Base-by-base conservation (phyloP, 1,140 invertebrate species). In the Drosophila elegans region DNA sequence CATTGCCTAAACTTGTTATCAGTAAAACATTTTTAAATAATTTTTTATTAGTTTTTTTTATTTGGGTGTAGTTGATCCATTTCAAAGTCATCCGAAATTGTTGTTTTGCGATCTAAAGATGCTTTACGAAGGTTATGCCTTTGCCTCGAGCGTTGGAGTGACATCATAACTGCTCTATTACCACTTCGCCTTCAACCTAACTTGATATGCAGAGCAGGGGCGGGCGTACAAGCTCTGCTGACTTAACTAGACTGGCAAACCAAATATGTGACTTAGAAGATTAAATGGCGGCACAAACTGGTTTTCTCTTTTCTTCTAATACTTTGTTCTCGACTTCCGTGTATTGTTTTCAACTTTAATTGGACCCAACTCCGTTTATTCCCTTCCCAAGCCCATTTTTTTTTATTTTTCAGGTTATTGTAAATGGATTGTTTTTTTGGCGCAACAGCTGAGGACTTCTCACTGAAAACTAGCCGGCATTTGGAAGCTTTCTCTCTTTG, bases 131-230 rank as follows among this genome's bases (percentile, higher is more conserved):
- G 61, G 72, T 66, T 61, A 67, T 67, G 68, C 67, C 68, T 57
- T 53, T 41, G 69, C 36, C 41, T 38, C 56, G 42, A 21, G 67
- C 44, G 13, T 16, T 41, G 36, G 34, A 61, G 74, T 78, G 74
- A 78, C 74, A 78, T 78, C 74, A 78, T 78, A 57, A 57, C 62
- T 68, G 53, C 74, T 78, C 74, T 64, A 78, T 69, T 77, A 69
- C 63, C 74, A 71, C 52, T 68, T 77, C 46, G 64, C 74, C 64
- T 78, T 78, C 74, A 56, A 56, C 55, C 66, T 75, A 86, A 88
- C 80, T 88, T 88, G 83, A 88, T 88, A 88, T 88, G 84, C 83
- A 89, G 79, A 86, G 80, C 82, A 88, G 78, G 83, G 83, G 83
- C 83, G 83, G 83, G 66, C 83, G 67, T 34, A 36, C 16, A 51